Base-by-base conservation (phyloP, 2,888 invertebrate genomes). In the Acrobasis consociella region DNA sequence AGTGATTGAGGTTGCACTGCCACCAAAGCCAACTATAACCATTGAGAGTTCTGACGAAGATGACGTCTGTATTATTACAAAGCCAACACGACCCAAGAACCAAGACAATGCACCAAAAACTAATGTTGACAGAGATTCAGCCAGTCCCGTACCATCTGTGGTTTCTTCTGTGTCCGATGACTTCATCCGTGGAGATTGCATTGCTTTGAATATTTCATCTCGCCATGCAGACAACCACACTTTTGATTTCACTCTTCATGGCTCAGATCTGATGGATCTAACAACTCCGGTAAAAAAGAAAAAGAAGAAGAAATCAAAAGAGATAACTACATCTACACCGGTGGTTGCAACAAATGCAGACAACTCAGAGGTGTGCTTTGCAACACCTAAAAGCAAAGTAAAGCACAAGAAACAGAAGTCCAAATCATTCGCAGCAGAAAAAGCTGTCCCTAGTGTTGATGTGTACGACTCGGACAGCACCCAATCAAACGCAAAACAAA, bases 381-480 rank as follows among this genome's bases (percentile, higher is more conserved):
- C 91, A 2, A 93, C 93, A 72, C 93, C 93, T 60, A 91, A 87
- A 72, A 86, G 85, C 71, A 93, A 93, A 83, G 83, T 83, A 9
- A 93, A 88, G 67, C 91, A 89, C 71, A 90, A 88, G 73, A 86
- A 79, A 66, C 84, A 83, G 68, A 91, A 81, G 79, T 74, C 73
- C 42, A 91, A 85, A 78, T 87, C 71, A 75, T 79, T 71, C 73
- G 91, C 78, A 65, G 80, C 76, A 69, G 87, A 76, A 74, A 93
- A 78, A 81, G 82, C 77, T 71, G 68, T 93, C 38, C 86, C 88
- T 5, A 86, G 75, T 72, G 75, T 91, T 8, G 94, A 94, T 81
- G 87, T 94, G 8, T 94, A 94, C 74, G 93, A 93, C 74, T 94
- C 94, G 52, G 94, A 94, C 71, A 94, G 94, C 70, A 90, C 91